These are phyloP conservation scores for Rhingia rostrata DNA, from an alignment of 2,888 invertebrate species.

Conservation along the genomic window DNA sequence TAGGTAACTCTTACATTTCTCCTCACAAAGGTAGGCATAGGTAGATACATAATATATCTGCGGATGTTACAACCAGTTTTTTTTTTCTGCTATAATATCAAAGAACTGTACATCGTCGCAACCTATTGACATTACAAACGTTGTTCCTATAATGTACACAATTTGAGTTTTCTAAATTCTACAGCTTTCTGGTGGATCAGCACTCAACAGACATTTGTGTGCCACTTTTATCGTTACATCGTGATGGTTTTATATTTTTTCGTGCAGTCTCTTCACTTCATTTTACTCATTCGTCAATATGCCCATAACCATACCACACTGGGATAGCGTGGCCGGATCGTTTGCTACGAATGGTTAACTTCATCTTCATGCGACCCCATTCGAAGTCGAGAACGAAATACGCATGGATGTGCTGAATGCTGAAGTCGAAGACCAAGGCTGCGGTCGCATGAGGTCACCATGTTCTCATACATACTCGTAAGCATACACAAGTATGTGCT, in stretches of 20 bases:
- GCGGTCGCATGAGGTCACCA: constrained; percentile 49
- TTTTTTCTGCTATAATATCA: neutral
- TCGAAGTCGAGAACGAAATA: constrained; percentile 44
- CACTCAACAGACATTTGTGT: constrained; percentile 38
- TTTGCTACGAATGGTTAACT: constrained; percentile 29
- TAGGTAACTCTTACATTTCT: too few relatives aligned
- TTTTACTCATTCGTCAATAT: constrained; percentile 26
- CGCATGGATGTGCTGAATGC: constrained; percentile 39
- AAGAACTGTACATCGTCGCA: constrained; percentile 10
- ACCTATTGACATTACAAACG: constrained; percentile 33
- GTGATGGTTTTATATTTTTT: constrained; percentile 34
- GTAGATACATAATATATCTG: too few relatives aligned
- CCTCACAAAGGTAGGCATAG: too few relatives aligned
- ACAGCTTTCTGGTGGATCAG: constrained; percentile 11
- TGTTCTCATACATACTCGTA: constrained; percentile 15
- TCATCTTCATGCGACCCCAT: constrained; percentile 50
- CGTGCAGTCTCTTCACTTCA: constrained; percentile 13
- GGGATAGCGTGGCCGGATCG: constrained; percentile 5
- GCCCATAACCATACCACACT: constrained; percentile 23
- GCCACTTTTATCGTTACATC: constrained; percentile 42
- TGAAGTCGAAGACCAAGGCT: constrained; percentile 44
- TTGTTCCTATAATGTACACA: neutral
- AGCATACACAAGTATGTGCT: too few relatives aligned
- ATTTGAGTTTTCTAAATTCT: constrained; percentile 12
- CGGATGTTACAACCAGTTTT: too few relatives aligned